phyloP scores from a whole-genome alignment of 2,888 invertebrate species.

The Agonopterix subpropinquella region DNA sequence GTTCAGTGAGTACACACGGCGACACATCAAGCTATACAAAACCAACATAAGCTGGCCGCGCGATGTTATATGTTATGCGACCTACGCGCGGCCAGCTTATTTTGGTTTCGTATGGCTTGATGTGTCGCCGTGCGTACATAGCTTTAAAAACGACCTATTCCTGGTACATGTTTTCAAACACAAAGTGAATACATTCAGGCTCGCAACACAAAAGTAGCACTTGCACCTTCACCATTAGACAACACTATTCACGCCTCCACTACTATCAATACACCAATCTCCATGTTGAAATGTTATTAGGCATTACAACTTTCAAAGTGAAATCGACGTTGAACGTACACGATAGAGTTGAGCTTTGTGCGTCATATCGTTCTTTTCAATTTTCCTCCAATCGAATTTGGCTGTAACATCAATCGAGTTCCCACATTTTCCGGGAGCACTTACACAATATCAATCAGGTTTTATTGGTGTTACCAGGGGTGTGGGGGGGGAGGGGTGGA shows the following conservation, averaged over 20 bases:
- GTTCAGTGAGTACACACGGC: too few relatives aligned
- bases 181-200: slow-evolving; percentile 12
- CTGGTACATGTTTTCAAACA: not conserved
- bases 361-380: slow-evolving; percentile 57
- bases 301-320: slow-evolving; percentile 13
- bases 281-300: slow-evolving; percentile 34
- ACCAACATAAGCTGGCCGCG: too few relatives aligned
- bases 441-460: slow-evolving; percentile 77
- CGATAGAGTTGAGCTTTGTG: slow-evolving; percentile 32
- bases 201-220: slow-evolving; percentile 24
- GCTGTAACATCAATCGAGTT: slow-evolving; percentile 74
- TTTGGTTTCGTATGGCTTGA: too few relatives aligned
- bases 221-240: slow-evolving; percentile 48
- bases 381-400: slow-evolving; percentile 74
- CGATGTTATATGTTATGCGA: too few relatives aligned
- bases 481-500: slow-evolving; percentile 43
- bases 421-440: slow-evolving; percentile 75
- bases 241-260: slow-evolving; percentile 68
- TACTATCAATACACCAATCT: slow-evolving; percentile 50
- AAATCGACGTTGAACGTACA: slow-evolving; percentile 28
- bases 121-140: too few relatives aligned
- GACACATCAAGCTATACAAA: too few relatives aligned
- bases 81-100: too few relatives aligned
- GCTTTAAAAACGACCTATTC: too few relatives aligned
- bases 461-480: slow-evolving; percentile 72